Conservation (phyloP, 2,888 invertebrate genomes). For the Eupithecia subumbrata region DNA sequence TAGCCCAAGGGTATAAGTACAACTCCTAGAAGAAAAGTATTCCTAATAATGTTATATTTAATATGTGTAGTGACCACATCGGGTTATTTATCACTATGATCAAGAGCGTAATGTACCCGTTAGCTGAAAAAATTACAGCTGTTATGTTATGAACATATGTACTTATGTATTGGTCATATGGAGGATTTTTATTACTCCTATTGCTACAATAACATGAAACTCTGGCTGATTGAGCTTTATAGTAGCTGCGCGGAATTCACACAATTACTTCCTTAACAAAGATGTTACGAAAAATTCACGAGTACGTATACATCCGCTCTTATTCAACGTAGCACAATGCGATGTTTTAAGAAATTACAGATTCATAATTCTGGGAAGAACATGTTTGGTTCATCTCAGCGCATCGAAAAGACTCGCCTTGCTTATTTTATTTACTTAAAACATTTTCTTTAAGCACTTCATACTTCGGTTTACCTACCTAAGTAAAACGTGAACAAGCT, state of each 20-base stretch:
- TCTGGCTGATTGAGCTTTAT: constrained; percentile 28
- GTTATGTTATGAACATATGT: not conserved
- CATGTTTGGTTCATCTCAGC: constrained; percentile 34
- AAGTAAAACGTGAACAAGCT: not conserved
- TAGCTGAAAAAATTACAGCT: not conserved
- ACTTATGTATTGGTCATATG: not conserved
- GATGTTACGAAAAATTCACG: constrained; percentile 76
- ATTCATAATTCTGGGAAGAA: constrained; percentile 62
- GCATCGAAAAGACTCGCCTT: not conserved
- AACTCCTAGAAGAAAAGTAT: too few relatives aligned
- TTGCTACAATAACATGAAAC: not conserved
- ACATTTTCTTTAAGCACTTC: not conserved
- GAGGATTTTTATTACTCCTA: not conserved
- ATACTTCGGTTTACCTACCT: not conserved
- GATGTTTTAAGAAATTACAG: constrained; percentile 64
- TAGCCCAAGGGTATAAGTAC: too few relatives aligned
- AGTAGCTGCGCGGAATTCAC: constrained; percentile 62
- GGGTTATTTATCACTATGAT: not conserved
- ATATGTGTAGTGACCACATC: not conserved
- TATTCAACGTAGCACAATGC: constrained; percentile 68
- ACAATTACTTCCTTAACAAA: constrained; percentile 79
- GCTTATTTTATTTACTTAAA: not conserved
- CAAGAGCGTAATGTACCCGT: not conserved
- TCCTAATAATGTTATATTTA: not conserved
- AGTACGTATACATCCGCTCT: constrained; percentile 67